These are phyloP conservation scores for Gobio gobio DNA, from an alignment of 2,113 vertebrate species.

Conservation along the genomic window DNA sequence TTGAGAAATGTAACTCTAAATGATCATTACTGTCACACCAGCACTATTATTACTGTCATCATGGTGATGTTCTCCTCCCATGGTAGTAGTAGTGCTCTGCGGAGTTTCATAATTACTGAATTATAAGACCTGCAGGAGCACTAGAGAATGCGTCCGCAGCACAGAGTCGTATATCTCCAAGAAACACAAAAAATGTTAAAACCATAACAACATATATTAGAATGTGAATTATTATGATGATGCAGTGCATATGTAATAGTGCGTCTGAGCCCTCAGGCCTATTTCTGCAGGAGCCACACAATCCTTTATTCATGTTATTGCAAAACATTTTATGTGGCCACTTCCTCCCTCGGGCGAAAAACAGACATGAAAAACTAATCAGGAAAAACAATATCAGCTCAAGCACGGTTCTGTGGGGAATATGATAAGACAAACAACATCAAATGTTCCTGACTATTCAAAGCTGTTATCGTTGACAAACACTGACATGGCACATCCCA, in stretches of 20 bases:
- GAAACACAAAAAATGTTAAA: background rate
- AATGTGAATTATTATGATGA: conserved; percentile 33
- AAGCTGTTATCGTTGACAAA: conserved; percentile 6
- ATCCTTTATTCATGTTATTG: conserved; percentile 31
- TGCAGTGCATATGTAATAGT: conserved; percentile 6
- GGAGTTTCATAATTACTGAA: conserved; percentile 33
- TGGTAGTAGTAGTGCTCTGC: background rate
- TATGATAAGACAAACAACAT: conserved; percentile 33
- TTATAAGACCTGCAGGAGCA: conserved; percentile 18
- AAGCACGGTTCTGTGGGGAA: conserved; percentile 17
- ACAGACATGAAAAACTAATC: conserved; percentile 36
- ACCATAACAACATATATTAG: background rate
- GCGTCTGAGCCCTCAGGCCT: background rate
- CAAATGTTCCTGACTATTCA: conserved; percentile 16
- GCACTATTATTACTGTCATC: conserved; percentile 14
- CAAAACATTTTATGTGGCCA: conserved; percentile 21
- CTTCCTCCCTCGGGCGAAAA: conserved; percentile 15
- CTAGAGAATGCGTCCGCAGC: background rate
- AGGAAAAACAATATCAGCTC: conserved; percentile 41
- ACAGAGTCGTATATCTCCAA: background rate
- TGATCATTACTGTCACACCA: background rate
- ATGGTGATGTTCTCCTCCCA: background rate
- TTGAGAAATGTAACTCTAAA: background rate
- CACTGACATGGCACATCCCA: background rate
- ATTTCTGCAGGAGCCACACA: background rate